phyloP scores from a whole-genome alignment of 2,888 invertebrate genomes.

The Deilephila elpenor region DNA sequence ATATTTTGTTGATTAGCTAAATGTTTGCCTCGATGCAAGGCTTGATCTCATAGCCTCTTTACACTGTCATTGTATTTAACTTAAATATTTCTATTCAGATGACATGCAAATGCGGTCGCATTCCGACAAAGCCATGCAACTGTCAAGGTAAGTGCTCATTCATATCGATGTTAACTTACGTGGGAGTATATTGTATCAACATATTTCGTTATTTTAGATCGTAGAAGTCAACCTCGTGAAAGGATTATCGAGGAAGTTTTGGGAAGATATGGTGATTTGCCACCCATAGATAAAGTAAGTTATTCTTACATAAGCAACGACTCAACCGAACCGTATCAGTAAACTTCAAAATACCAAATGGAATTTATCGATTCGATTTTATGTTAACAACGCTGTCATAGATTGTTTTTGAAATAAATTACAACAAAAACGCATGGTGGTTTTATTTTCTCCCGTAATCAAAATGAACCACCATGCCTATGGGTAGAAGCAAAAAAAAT shows the following conservation, averaged over 20 bases:
- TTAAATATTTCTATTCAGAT: slow-evolving; percentile 46
- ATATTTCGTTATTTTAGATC: slow-evolving; percentile 61
- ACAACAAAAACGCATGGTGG: slow-evolving; percentile 52
- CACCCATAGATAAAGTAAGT: slow-evolving; percentile 67
- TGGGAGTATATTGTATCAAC: slow-evolving; percentile 61
- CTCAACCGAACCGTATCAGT: slow-evolving; percentile 26
- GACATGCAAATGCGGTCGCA: slow-evolving; percentile 47
- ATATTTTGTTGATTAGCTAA: not conserved
- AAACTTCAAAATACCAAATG: slow-evolving; percentile 9
- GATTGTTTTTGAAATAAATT: slow-evolving; percentile 44
- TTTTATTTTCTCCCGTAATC: slow-evolving; percentile 53
- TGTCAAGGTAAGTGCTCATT: slow-evolving; percentile 56
- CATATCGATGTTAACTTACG: slow-evolving; percentile 43
- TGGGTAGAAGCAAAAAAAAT: not conserved
- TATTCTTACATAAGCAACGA: slow-evolving; percentile 54
- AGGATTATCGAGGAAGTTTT: slow-evolving; percentile 69
- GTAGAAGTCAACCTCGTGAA: slow-evolving; percentile 58
- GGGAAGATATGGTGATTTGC: slow-evolving; percentile 62
- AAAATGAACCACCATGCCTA: slow-evolving; percentile 54
- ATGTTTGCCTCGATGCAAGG: too few species aligned
- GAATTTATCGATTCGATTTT: slow-evolving; percentile 10
- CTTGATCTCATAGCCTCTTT: too few species aligned
- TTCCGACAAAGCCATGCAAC: slow-evolving; percentile 43
- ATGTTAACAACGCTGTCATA: slow-evolving; percentile 10
- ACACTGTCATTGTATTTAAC: not conserved